These are phyloP conservation scores for Coracopsis vasa DNA, from an alignment of 2,113 vertebrate genomes.

Conservation along the genomic window DNA sequence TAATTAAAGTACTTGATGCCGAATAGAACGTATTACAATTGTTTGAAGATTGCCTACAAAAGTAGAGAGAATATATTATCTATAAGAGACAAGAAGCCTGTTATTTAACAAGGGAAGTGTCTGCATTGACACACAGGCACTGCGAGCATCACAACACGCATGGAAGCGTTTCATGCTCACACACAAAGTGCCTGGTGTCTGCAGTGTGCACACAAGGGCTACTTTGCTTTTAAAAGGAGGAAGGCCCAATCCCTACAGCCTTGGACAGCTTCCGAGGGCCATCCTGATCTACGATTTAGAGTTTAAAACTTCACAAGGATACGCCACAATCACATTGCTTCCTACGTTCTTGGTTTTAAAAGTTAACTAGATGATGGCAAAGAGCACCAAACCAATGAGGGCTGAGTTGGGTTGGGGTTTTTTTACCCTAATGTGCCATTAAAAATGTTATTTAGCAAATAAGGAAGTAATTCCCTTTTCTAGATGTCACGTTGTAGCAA, in stretches of 20 bases:
- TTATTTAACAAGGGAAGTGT: neutral
- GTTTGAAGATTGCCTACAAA: neutral
- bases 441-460: neutral
- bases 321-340: neutral
- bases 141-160: neutral
- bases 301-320: neutral
- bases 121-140: neutral
- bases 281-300: neutral
- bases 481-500: neutral
- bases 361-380: neutral
- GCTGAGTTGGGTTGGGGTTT: accelerated
- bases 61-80: neutral
- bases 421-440: neutral
- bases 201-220: neutral
- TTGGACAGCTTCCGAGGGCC: neutral
- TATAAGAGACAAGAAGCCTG: neutral
- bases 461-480: neutral
- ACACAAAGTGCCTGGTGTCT: neutral
- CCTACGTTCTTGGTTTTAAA: neutral
- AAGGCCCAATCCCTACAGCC: neutral
- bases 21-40: neutral
- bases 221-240: neutral
- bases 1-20: neutral
- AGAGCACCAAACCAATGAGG: conserved; percentile 10
- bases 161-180: neutral